phyloP scores from a whole-genome alignment of 2,113 vertebrate genomes.

The Semnornis frantzii region DNA sequence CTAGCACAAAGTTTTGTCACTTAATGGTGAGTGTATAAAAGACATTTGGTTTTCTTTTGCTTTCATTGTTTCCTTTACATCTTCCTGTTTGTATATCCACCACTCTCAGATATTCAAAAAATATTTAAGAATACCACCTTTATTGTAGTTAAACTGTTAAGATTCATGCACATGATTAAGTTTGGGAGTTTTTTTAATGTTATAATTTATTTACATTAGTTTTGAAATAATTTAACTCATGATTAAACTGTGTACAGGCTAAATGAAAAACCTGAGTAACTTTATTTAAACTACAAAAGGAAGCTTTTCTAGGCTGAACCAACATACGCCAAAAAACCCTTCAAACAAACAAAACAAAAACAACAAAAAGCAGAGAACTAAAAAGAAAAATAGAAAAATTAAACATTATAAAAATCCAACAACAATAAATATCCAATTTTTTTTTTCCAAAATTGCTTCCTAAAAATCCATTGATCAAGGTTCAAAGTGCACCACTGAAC shows the following conservation, averaged over 20 bases:
- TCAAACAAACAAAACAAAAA: too few relatives aligned
- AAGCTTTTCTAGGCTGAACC: not conserved
- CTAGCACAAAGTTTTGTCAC: not conserved
- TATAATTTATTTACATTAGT: not conserved
- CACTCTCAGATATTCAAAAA: not conserved
- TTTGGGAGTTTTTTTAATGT: not conserved
- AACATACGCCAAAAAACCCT: too few relatives aligned
- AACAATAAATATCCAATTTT: not conserved
- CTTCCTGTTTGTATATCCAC: not conserved
- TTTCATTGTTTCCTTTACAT: not conserved
- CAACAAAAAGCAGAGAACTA: not conserved
- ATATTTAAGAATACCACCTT: not conserved
- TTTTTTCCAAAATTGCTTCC: not conserved
- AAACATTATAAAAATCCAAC: not conserved
- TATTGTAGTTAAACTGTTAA: not conserved
- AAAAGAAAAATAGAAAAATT: not conserved
- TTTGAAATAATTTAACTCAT: not conserved
- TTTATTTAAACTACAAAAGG: not conserved
- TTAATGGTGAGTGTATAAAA: not conserved
- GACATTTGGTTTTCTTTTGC: not conserved
- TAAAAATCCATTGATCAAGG: not conserved
- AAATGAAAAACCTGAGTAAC: not conserved
- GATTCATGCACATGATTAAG: not conserved
- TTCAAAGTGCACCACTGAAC: not conserved
- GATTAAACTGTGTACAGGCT: not conserved